A percentile compares a stretch with the other conserved stretches of the same genome.
Evolutionary conservation across 2,797 vertebrate species (phyloP).

Genomic region (Dryobates pubescens): DNA sequence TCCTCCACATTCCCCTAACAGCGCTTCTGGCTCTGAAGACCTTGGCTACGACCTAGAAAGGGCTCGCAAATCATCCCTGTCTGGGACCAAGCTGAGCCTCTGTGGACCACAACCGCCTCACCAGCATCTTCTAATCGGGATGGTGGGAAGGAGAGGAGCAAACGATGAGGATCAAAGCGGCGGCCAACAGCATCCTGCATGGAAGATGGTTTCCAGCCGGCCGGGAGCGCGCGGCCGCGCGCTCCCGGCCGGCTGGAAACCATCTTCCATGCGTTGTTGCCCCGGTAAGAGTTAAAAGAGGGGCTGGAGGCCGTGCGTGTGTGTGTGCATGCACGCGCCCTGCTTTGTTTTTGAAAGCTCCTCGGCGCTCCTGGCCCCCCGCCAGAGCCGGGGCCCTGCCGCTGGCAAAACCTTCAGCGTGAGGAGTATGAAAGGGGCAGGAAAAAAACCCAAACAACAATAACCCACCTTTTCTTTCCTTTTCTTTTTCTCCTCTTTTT

Average conservation of each 20-base stretch:
- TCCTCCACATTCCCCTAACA: rapidly evolving
- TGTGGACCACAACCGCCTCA: rapidly evolving
- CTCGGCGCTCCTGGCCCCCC: slow-evolving; percentile 47
- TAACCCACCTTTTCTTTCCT: neutral
- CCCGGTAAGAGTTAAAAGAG: slow-evolving; percentile 43
- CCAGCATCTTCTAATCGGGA: neutral
- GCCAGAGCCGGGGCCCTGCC: slow-evolving; percentile 53
- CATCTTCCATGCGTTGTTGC: neutral
- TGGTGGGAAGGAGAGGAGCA: neutral
- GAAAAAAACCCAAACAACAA: slow-evolving; percentile 54
- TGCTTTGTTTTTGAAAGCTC: slow-evolving; percentile 68
- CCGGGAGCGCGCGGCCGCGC: rapidly evolving
- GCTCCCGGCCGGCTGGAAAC: neutral
- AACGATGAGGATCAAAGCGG: neutral
- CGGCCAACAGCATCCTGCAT: rapidly evolving
- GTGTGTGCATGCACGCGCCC: slow-evolving; percentile 62
- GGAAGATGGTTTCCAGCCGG: slow-evolving; percentile 4
- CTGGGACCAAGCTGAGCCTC: neutral
- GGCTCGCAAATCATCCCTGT: neutral
- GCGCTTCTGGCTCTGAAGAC: neutral
- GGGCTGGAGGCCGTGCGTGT: slow-evolving; percentile 55
- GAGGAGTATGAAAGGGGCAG: slow-evolving; percentile 56
- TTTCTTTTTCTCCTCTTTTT: too few relatives aligned
- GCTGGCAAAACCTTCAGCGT: slow-evolving; percentile 35
- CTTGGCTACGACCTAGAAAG: neutral